Evolutionary conservation across 2,888 invertebrate genomes (phyloP).

Genomic region (Ommatoiulus sabulosus): DNA sequence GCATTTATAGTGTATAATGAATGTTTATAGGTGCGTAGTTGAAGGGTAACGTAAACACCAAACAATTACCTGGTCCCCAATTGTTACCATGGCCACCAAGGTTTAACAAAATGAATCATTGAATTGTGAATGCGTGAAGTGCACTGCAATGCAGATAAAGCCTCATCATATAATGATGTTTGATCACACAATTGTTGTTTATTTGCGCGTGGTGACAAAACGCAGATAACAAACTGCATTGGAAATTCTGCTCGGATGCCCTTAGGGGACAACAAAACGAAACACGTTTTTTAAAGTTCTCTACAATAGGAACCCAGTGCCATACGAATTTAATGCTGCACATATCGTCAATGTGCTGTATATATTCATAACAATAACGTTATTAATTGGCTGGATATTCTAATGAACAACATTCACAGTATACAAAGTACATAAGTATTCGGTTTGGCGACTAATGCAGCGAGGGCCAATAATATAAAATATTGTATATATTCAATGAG

Average conservation of each 20-base stretch:
- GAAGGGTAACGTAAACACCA: neutral
- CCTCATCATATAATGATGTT: neutral
- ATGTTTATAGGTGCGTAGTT: neutral
- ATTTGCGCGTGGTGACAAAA: neutral
- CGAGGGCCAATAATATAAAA: too few relatives aligned
- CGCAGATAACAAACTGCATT: neutral
- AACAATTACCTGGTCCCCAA: neutral
- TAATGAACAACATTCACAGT: too few relatives aligned
- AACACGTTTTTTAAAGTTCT: neutral
- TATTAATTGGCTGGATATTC: too few relatives aligned
- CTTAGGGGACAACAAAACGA: constrained; percentile 7
- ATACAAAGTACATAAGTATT: too few relatives aligned
- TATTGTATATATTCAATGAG: too few relatives aligned
- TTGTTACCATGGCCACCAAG: neutral
- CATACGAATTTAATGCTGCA: too few relatives aligned
- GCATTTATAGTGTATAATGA: too few relatives aligned
- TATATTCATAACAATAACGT: too few relatives aligned
- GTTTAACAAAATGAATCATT: neutral
- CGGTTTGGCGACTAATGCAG: too few relatives aligned
- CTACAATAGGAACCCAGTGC: neutral
- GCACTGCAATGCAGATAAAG: constrained; percentile 25
- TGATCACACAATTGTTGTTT: neutral
- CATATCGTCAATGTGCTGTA: too few relatives aligned
- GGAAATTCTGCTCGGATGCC: neutral
- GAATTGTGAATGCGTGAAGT: neutral